phyloP scores from a whole-genome alignment of 2,888 invertebrate genomes.

The Cristatella mucedo region DNA sequence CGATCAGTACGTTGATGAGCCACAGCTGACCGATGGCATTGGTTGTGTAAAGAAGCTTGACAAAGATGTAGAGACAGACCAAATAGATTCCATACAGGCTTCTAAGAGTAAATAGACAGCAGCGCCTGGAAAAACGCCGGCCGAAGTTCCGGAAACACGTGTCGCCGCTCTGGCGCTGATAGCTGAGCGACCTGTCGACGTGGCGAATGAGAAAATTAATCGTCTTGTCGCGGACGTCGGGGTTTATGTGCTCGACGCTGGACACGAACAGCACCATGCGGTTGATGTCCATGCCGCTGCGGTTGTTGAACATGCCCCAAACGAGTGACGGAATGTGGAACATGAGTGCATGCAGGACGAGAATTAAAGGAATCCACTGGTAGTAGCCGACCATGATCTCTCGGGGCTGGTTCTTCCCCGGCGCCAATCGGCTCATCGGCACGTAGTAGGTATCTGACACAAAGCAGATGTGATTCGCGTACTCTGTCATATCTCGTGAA shows the following conservation, averaged over 20 bases:
- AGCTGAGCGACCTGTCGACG: slow-evolving; percentile 39
- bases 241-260: slow-evolving; percentile 38
- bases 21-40: slow-evolving; percentile 36
- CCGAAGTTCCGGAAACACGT: slow-evolving; percentile 15
- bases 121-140: neutral
- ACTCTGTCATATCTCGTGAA: slow-evolving; percentile 40
- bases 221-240: slow-evolving; percentile 35
- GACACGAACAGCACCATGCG: slow-evolving; percentile 24
- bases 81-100: slow-evolving; percentile 15
- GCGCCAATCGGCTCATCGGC: neutral
- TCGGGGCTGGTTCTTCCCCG: neutral
- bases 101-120: slow-evolving; percentile 6
- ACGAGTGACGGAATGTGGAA: slow-evolving; percentile 41
- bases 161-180: slow-evolving; percentile 37
- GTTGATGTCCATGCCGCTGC: slow-evolving; percentile 24
- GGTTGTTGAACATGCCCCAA: slow-evolving; percentile 40
- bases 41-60: slow-evolving; percentile 34
- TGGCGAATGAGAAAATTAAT: slow-evolving; percentile 40
- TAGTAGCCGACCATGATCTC: slow-evolving; percentile 18
- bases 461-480: slow-evolving; percentile 44
- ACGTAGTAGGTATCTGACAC: slow-evolving; percentile 42
- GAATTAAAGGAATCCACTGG: slow-evolving; percentile 33
- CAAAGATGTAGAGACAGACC: slow-evolving; percentile 32
- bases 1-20: slow-evolving; percentile 34
- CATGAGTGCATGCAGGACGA: slow-evolving; percentile 39